These are phyloP conservation scores for Cryptoblepharus egeriae DNA, from an alignment of 2,797 vertebrate species.

Conservation along the genomic window DNA sequence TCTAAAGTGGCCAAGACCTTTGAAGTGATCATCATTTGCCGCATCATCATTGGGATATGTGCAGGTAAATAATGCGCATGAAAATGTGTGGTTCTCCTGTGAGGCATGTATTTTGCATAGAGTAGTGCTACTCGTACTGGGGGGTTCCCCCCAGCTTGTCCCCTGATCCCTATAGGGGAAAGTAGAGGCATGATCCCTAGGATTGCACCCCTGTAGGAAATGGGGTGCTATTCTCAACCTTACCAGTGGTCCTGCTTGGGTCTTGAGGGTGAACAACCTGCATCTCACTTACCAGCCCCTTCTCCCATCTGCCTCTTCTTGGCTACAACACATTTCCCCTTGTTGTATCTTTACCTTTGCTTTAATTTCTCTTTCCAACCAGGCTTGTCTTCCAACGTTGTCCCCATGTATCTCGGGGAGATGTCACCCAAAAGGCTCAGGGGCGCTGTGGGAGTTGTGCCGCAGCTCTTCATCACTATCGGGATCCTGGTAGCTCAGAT, in stretches of 20 bases:
- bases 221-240: too few relatives aligned
- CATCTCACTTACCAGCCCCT: too few relatives aligned
- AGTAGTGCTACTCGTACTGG: too few relatives aligned
- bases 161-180: too few relatives aligned
- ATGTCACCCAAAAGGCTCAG: conserved; percentile 90
- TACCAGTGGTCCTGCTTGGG: too few relatives aligned
- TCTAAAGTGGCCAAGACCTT: conserved; percentile 83
- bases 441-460: conserved; percentile 87
- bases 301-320: too few relatives aligned
- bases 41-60: conserved; percentile 90
- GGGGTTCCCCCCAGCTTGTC: too few relatives aligned
- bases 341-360: too few relatives aligned
- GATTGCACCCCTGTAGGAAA: too few relatives aligned
- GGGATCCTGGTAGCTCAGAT: conserved; percentile 93
- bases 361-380: background rate
- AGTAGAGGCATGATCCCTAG: too few relatives aligned
- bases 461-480: conserved; percentile 91
- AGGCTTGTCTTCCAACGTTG: conserved; percentile 94
- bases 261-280: too few relatives aligned
- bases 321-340: too few relatives aligned
- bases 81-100: background rate
- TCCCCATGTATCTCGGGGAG: conserved; percentile 96
- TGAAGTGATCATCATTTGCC: conserved; percentile 90
- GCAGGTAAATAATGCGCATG: conserved; percentile 80
- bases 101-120: background rate